These are phyloP conservation scores for Acronicta leporina DNA, from an alignment of 2,888 invertebrate species.

Conservation along the genomic window DNA sequence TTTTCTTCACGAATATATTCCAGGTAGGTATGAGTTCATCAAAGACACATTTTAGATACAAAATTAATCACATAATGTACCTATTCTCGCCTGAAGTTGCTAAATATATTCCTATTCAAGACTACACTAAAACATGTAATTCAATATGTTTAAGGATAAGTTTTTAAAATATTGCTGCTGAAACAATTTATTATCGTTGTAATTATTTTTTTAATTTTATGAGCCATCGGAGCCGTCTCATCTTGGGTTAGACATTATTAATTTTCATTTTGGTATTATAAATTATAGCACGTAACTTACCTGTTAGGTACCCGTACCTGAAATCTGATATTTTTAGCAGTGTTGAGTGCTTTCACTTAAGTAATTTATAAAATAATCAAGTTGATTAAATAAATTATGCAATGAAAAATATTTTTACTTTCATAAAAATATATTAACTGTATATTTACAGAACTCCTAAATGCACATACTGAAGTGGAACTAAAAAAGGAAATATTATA, in stretches of 20 bases:
- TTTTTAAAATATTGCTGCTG: constrained; percentile 2
- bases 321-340: not conserved
- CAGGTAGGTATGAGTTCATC: constrained; percentile 28
- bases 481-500: no score
- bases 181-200: constrained; percentile 9
- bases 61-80: constrained; percentile 50
- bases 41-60: constrained; percentile 56
- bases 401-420: no score
- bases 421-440: no score
- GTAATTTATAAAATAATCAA: constrained; percentile 2
- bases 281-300: constrained; percentile 14
- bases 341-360: not conserved
- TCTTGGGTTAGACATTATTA: constrained; percentile 21
- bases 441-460: no score
- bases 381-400: no score
- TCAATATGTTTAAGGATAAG: no score
- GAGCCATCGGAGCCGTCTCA: constrained; percentile 15
- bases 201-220: constrained; percentile 18
- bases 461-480: no score
- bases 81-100: constrained; percentile 34
- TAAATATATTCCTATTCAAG: constrained; percentile 1
- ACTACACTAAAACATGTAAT: no score
- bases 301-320: no score
- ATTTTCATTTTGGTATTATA: constrained; percentile 28
- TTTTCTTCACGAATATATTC: constrained; percentile 23